Base-by-base conservation (phyloP, 2,888 invertebrate species). In the Caenorhabditis sp. region DNA sequence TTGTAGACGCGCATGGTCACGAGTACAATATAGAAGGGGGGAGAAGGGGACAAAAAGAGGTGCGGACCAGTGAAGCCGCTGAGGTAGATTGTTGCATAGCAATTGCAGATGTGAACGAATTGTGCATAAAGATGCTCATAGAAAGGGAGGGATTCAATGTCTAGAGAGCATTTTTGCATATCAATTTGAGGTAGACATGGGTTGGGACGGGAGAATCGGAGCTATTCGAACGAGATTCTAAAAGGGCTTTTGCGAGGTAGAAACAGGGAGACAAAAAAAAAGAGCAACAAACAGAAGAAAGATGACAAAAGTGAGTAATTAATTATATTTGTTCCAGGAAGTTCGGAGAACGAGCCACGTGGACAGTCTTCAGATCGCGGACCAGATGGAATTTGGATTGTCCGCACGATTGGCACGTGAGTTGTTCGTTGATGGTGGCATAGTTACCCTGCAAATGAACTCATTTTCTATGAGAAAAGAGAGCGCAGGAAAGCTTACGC, bases 361-460 rank as follows among this genome's bases (percentile, higher is more conserved):
- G 71, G 63, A 52, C 53, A 20, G 75, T 73, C 22, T 59, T 70
- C 17, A 77, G 27, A 45, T 68, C 72, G 20, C 80, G 72, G 9
- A 66, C 62, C 17, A 80, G 66, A 62, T 83, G 83, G 48, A 74
- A 79, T 15, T 80, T 55, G 17, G 72, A 70, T n/a, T 46, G 46
- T 3, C 80, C 80, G 62, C 83, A 83, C n/a, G 81, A 43, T 2
- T 77, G 45, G 52, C 83, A 83, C 4, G 75, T 73, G 45, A 81
- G 22, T 17, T 65, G 62, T 55, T 83, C 83, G 61, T 83, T 77
- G 41, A 83, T 59, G 9, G 81, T 74, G 8, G 73, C 71, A 48
- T 75, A 78, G 61, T 81, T 80, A 11, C 83, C 83, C 83, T 83
- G 63, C 35, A 83, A 66, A 30, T n/a, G n/a, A n/a, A n/a, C n/a